phyloP scores from a whole-genome alignment of 2,888 invertebrate species.

The Mesoligia furuncula region DNA sequence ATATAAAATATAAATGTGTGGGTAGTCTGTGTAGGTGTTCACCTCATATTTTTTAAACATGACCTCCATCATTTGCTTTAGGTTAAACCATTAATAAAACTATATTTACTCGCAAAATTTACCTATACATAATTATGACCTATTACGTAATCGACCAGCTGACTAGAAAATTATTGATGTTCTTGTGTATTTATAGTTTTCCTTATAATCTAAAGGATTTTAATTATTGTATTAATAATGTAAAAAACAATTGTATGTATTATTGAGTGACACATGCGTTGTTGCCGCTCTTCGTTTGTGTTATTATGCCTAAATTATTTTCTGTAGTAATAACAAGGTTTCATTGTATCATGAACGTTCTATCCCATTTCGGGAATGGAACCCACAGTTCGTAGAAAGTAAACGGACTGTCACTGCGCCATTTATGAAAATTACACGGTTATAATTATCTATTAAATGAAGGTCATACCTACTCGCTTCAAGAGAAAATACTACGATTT shows the following conservation, averaged over 20 bases:
- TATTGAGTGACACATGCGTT: conserved; percentile 34
- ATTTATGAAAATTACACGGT: conserved; percentile 17
- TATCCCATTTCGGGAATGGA: neutral
- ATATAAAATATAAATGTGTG: conserved; percentile 21
- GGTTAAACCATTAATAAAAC: conserved; percentile 26
- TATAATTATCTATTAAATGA: conserved; percentile 51
- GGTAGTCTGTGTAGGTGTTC: conserved; percentile 32
- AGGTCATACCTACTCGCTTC: conserved; percentile 34
- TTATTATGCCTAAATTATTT: conserved; percentile 4
- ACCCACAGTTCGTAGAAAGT: neutral
- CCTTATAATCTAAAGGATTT: conserved; percentile 35
- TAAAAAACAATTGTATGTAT: conserved; percentile 24
- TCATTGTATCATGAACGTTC: neutral
- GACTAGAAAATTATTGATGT: conserved; percentile 41
- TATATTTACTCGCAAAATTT: conserved; percentile 34
- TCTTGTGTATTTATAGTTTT: conserved; percentile 35
- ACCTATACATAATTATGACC: conserved; percentile 16
- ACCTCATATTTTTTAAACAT: conserved; percentile 25
- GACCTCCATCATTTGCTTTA: conserved; percentile 22
- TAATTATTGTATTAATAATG: conserved; percentile 20
- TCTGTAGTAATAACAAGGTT: neutral
- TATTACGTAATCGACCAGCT: conserved; percentile 45
- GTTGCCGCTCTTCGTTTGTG: conserved; percentile 47
- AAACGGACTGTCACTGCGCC: conserved; percentile 20
- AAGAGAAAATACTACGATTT: conserved; percentile 57